These are phyloP conservation scores for Chlorodrepanis virens DNA, from an alignment of 2,113 vertebrate genomes.

Conservation along the genomic window DNA sequence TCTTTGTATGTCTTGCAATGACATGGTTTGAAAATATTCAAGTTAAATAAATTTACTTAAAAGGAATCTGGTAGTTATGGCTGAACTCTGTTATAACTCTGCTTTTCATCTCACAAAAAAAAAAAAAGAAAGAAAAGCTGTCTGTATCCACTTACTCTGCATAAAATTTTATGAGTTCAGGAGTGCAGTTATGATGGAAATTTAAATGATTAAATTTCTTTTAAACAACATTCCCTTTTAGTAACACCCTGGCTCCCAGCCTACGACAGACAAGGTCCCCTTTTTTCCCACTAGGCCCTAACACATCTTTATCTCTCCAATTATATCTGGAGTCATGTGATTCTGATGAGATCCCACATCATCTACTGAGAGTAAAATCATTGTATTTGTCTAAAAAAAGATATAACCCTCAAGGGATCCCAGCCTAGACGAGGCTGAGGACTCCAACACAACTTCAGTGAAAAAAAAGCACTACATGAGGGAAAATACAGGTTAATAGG, in stretches of 20 bases:
- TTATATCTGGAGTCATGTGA: slow-evolving; percentile 36
- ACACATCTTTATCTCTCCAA: slow-evolving; percentile 40
- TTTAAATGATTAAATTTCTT: slow-evolving; percentile 49
- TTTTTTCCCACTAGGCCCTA: slow-evolving; percentile 7
- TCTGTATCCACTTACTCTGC: slow-evolving; percentile 22
- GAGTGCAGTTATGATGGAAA: slow-evolving; percentile 56
- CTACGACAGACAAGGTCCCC: slow-evolving; percentile 17
- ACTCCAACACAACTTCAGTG: neutral
- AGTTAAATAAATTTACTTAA: neutral
- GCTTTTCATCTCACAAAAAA: neutral
- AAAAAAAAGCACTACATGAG: neutral
- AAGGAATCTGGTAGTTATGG: neutral
- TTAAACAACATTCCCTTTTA: slow-evolving; percentile 55
- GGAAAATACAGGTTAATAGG: slow-evolving; percentile 17
- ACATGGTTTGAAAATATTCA: neutral
- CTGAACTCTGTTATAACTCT: neutral
- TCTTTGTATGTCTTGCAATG: neutral
- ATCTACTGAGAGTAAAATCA: slow-evolving; percentile 20
- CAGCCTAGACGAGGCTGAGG: neutral
- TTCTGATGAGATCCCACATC: slow-evolving; percentile 19
- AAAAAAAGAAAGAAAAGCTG: neutral
- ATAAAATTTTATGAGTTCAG: slow-evolving; percentile 29
- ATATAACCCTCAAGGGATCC: neutral
- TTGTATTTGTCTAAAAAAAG: slow-evolving; percentile 25
- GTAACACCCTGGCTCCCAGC: slow-evolving; percentile 40